Percentiles rank a stretch among this genome's conserved stretches.
These are phyloP conservation scores for Phragmatobia fuliginosa DNA, from an alignment of 2,888 invertebrate genomes.

Conservation along the genomic window DNA sequence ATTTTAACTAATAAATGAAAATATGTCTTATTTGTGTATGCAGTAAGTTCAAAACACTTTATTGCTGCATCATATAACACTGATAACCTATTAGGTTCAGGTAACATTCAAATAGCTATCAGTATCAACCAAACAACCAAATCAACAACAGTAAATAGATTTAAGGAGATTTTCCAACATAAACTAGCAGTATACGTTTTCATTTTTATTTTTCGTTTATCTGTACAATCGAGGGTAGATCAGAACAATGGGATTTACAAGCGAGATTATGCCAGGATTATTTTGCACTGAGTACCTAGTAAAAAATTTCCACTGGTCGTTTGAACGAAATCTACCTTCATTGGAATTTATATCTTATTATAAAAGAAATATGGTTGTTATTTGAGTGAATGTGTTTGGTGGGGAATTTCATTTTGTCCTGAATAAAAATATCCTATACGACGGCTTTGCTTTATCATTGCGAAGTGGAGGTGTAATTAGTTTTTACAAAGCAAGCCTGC, in stretches of 20 bases:
- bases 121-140: not conserved
- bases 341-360: slow-evolving; percentile 37
- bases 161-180: not conserved
- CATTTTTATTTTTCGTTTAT: slow-evolving; percentile 44
- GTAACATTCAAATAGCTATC: not conserved
- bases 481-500: slow-evolving; percentile 77
- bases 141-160: not conserved
- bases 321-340: slow-evolving; percentile 20
- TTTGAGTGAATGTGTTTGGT: slow-evolving; percentile 30
- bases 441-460: slow-evolving; percentile 86
- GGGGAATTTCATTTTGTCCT: slow-evolving; percentile 83
- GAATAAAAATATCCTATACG: slow-evolving; percentile 86
- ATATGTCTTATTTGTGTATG: not conserved
- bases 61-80: not conserved
- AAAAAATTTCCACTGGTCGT: slow-evolving; percentile 67
- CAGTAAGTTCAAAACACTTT: not conserved
- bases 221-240: slow-evolving; percentile 73
- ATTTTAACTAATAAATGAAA: not conserved
- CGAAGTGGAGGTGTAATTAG: slow-evolving; percentile 83
- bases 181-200: slow-evolving; percentile 44
- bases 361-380: slow-evolving; percentile 34
- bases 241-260: slow-evolving; percentile 84
- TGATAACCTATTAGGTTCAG: not conserved
- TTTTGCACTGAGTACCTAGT: slow-evolving; percentile 76
- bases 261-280: slow-evolving; percentile 85